Base-by-base conservation (phyloP, 2,888 invertebrate species). In the Microctonus hyperodae region DNA sequence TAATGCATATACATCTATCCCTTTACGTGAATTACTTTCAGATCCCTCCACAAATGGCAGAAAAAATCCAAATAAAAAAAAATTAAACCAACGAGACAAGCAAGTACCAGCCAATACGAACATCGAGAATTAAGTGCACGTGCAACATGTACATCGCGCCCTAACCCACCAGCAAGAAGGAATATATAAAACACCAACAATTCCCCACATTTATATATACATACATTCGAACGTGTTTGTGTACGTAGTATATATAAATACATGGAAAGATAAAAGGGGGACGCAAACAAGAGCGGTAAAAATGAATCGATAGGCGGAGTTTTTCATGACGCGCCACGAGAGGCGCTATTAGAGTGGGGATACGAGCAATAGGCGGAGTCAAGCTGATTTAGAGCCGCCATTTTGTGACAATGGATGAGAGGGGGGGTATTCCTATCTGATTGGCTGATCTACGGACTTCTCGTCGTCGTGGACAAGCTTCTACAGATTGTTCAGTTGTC, bases 261-360 rank as follows among this genome's bases (percentile, higher is more conserved):
- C 23, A 40, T 33, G 22, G 11, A 20, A 40, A 56, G 44, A 44
- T 28, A 44, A 55, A 33, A 40, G 59, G 16, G 70, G 65, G 71
- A 72, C 31, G 71, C 73, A 76, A 77, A 79, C 74, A 78, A 78
- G 80, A 79, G 78, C 78, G 77, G 77, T 80, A 83, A 83, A 83
- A 83, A 83, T 81, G 81, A 83, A 83, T 83, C 83, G 82, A 83
- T 83, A 83, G 83, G 83, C 83, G 83, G 83, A 83, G 83, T 83
- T 83, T 83, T 83, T 83, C 82, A 76, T 72, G 76, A 75, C 74
- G 79, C 75, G 76, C 78, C 78, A 76, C 75, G 77, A 74, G 76
- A 75, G 78, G 76, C 77, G 77, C 77, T 74, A n/a, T 67, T 56
- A 62, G 69, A 57, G 69, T 50, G 69, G 68, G 69, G 70, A 75